These are phyloP conservation scores for Sebastes aleutianus DNA, from an alignment of 2,797 vertebrate genomes.

Conservation along the genomic window DNA sequence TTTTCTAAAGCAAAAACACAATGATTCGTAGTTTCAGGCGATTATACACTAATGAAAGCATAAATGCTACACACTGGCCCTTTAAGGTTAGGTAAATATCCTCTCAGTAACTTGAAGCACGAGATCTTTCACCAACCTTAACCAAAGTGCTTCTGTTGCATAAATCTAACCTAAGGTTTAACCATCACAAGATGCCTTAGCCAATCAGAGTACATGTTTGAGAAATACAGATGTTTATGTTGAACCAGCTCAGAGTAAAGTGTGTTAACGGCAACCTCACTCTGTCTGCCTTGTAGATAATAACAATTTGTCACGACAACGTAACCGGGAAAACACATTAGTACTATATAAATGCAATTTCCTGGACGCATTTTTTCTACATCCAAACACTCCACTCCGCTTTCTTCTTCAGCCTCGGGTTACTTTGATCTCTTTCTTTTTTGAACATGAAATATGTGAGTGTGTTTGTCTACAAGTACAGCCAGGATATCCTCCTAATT, in stretches of 20 bases:
- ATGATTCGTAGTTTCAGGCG: no score
- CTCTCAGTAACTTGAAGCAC: no score
- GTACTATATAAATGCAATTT: background rate
- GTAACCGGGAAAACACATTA: background rate
- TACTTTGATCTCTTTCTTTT: background rate
- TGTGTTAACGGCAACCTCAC: background rate
- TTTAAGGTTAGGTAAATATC: no score
- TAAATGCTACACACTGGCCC: no score
- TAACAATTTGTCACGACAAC: background rate
- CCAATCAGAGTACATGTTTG: background rate
- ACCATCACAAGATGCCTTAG: background rate
- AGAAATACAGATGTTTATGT: background rate
- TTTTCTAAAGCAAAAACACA: no score
- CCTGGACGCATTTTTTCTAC: background rate
- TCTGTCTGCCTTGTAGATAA: background rate
- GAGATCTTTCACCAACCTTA: background rate
- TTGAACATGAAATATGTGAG: background rate
- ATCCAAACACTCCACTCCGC: background rate
- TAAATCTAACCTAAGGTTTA: background rate
- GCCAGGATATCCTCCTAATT: slow-evolving; percentile 69
- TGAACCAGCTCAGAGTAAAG: background rate
- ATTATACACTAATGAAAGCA: no score
- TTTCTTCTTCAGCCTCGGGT: background rate
- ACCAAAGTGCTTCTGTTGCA: background rate
- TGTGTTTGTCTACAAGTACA: slow-evolving; percentile 27